Evolutionary conservation across 2,797 vertebrate species (phyloP).

Genomic region (Hypotaenidia okinawae): DNA sequence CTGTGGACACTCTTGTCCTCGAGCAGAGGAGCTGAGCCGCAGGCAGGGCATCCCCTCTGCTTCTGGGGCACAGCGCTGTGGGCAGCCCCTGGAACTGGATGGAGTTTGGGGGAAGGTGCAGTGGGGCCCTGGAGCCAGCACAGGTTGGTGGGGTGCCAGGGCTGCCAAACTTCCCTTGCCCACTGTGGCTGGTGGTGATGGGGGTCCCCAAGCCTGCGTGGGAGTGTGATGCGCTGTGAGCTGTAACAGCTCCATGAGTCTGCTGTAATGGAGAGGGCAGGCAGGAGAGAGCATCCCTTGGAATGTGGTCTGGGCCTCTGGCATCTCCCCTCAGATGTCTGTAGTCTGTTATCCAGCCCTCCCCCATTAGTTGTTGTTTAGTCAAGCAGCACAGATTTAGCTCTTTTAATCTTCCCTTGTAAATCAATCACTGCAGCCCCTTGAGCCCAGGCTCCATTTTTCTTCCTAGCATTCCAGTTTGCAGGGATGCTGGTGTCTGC

Average conservation of each 20-base stretch:
- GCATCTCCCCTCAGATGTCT: neutral
- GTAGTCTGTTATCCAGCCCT: neutral
- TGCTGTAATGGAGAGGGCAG: fast-evolving
- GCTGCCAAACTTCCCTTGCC: neutral
- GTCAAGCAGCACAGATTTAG: conserved; percentile 66
- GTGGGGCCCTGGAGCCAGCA: fast-evolving
- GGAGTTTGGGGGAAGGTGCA: neutral
- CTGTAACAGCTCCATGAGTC: neutral
- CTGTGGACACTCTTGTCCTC: neutral
- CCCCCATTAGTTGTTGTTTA: conserved; percentile 58
- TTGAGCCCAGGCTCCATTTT: conserved; percentile 57
- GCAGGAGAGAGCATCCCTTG: neutral
- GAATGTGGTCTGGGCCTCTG: neutral
- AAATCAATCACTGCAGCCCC: conserved; percentile 63
- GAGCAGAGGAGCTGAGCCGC: neutral
- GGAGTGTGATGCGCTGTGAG: fast-evolving
- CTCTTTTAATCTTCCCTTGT: conserved; percentile 65
- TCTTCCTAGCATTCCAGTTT: conserved; percentile 31
- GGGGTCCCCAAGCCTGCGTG: neutral
- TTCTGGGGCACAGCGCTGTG: fast-evolving
- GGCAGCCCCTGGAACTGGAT: no score
- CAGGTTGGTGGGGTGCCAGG: fast-evolving
- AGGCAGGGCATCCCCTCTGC: neutral
- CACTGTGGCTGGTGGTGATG: fast-evolving
- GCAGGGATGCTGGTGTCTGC: conserved; percentile 12